Conservation (phyloP, 2,888 invertebrate species). For the Catotricha subobsoleta region DNA sequence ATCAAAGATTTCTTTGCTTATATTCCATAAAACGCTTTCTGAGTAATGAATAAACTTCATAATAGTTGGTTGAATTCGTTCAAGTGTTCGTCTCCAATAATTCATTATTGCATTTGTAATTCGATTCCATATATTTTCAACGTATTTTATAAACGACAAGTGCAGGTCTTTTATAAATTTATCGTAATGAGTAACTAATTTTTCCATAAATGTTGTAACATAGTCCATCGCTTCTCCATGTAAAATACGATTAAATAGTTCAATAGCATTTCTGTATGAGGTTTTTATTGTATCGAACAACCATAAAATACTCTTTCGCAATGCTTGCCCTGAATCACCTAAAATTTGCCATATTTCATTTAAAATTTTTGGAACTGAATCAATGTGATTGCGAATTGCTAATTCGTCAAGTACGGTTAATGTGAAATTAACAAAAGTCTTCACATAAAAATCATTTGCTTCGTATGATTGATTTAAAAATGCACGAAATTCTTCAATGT, state of each 20-base stretch:
- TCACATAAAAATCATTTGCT: constrained; percentile 68
- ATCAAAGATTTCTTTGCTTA: constrained; percentile 54
- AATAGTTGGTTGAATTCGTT: constrained; percentile 59
- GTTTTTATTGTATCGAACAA: constrained; percentile 52
- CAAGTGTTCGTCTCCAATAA: constrained; percentile 56
- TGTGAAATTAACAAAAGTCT: constrained; percentile 52
- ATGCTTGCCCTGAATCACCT: constrained; percentile 66
- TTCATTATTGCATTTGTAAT: constrained; percentile 41
- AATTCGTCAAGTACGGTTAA: constrained; percentile 57
- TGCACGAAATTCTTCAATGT: constrained; percentile 38
- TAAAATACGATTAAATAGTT: constrained; percentile 47
- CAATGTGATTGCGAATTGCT: constrained; percentile 56
- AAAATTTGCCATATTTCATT: constrained; percentile 71
- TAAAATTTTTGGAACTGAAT: constrained; percentile 59
- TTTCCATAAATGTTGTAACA: constrained; percentile 46
- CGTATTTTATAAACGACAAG: constrained; percentile 43
- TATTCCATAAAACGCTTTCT: constrained; percentile 53
- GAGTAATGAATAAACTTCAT: constrained; percentile 58
- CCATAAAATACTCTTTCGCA: constrained; percentile 56
- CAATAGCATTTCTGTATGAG: constrained; percentile 50
- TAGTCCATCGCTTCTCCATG: constrained; percentile 61
- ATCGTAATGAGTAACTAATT: constrained; percentile 57
- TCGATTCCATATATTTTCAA: constrained; percentile 57
- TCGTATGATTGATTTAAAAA: constrained; percentile 62
- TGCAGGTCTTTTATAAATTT: constrained; percentile 61